A percentile compares a stretch with the other conserved stretches of the same genome.
phyloP scores from a whole-genome alignment of 2,888 invertebrate genomes.

The Leptinotarsa tumamoca region DNA sequence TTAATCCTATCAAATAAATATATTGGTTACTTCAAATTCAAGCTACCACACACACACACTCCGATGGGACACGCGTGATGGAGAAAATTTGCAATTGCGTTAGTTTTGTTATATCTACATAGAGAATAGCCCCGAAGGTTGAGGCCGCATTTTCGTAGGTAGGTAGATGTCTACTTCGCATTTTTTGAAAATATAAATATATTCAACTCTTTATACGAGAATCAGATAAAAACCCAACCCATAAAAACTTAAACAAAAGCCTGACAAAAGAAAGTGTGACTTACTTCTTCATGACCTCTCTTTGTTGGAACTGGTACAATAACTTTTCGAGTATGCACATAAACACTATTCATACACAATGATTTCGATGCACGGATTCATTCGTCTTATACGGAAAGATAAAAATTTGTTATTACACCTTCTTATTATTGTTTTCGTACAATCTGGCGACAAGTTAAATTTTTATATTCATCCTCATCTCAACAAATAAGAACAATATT shows the following conservation, averaged over 20 bases:
- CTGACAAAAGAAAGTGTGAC: not conserved
- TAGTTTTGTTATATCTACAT: too few species aligned
- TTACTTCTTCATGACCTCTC: not conserved
- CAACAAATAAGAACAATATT: not conserved
- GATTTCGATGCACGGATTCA: not conserved
- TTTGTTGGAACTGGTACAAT: not conserved
- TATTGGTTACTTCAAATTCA: too few species aligned
- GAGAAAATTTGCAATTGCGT: too few species aligned
- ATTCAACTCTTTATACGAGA: too few species aligned
- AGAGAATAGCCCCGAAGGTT: too few species aligned
- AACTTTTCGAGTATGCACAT: not conserved
- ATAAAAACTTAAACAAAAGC: not conserved
- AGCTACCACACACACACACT: too few species aligned
- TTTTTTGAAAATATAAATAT: too few species aligned
- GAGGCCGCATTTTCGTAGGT: too few species aligned
- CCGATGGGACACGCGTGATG: too few species aligned
- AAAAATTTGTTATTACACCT: not conserved
- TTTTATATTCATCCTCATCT: not conserved
- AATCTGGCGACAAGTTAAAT: not conserved
- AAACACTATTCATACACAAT: not conserved
- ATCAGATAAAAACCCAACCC: too few species aligned
- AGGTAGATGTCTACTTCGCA: too few species aligned
- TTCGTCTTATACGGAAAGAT: constrained; percentile 2
- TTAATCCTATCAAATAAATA: too few species aligned
- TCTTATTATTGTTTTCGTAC: not conserved